Conservation (phyloP, 2,113 vertebrate species). For the Caretta caretta region DNA sequence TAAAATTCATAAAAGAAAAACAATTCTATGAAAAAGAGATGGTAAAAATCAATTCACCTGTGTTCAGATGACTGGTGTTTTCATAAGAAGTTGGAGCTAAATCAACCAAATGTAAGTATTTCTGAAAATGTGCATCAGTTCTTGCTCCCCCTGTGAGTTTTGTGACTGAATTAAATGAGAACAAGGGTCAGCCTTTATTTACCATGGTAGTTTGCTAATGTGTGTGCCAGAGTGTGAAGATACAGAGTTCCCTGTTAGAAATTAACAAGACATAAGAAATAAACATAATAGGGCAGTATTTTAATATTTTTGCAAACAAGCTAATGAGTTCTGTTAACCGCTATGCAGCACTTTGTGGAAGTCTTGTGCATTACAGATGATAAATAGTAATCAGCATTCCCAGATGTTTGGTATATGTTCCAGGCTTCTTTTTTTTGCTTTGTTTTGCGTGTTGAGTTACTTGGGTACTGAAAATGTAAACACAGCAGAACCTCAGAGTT, state of each 20-base stretch:
- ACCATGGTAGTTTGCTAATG: not conserved
- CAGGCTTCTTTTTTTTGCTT: constrained; percentile 42
- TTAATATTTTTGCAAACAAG: not conserved
- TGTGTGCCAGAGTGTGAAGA: not conserved
- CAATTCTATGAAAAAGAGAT: not conserved
- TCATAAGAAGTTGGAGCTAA: not conserved
- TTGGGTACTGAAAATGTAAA: constrained; percentile 55
- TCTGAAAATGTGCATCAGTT: not conserved
- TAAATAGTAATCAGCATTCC: constrained; percentile 18
- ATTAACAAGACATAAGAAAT: not conserved
- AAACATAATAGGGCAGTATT: not conserved
- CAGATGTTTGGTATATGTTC: constrained; percentile 61
- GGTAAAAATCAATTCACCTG: not conserved
- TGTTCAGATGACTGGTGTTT: not conserved
- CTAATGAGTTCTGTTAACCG: not conserved
- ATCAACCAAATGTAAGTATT: not conserved
- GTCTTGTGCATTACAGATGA: not conserved
- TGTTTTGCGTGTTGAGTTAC: constrained; percentile 56
- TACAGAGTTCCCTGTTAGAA: not conserved
- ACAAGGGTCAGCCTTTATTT: not conserved
- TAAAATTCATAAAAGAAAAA: not conserved
- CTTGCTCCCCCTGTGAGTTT: not conserved
- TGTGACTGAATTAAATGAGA: not conserved
- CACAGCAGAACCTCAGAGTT: not conserved
- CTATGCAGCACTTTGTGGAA: not conserved